phyloP scores from a whole-genome alignment of 2,797 vertebrate genomes.

The Cuniculus paca region DNA sequence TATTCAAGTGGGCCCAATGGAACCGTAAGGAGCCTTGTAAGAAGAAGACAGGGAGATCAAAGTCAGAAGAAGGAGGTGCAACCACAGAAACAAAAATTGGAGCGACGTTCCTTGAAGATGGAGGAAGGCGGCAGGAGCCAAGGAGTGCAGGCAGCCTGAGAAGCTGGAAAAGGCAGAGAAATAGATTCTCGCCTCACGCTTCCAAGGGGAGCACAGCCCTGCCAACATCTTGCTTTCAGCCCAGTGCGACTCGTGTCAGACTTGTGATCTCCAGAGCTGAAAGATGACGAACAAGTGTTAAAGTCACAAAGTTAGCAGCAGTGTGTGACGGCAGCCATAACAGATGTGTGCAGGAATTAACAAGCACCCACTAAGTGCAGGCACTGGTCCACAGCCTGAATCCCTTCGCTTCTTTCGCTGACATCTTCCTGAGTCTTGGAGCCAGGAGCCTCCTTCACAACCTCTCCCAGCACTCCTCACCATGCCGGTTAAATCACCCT shows the following conservation, averaged over 20 bases:
- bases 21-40: neutral
- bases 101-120: neutral
- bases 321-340: neutral
- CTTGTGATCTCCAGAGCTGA: neutral
- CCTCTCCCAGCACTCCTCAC: rapidly evolving
- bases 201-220: neutral
- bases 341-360: neutral
- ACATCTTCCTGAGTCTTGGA: neutral
- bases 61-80: neutral
- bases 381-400: rapidly evolving
- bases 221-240: neutral
- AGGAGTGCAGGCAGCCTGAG: neutral
- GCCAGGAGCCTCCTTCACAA: rapidly evolving
- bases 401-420: neutral
- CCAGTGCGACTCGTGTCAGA: neutral
- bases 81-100: neutral
- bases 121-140: neutral
- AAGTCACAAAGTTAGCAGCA: neutral
- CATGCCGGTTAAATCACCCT: rapidly evolving
- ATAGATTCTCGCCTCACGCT: neutral
- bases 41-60: neutral
- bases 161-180: neutral
- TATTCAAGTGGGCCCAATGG: neutral
- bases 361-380: neutral
- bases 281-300: neutral